phyloP scores from a whole-genome alignment of 2,113 vertebrate species.

The Coturnix japonica region DNA sequence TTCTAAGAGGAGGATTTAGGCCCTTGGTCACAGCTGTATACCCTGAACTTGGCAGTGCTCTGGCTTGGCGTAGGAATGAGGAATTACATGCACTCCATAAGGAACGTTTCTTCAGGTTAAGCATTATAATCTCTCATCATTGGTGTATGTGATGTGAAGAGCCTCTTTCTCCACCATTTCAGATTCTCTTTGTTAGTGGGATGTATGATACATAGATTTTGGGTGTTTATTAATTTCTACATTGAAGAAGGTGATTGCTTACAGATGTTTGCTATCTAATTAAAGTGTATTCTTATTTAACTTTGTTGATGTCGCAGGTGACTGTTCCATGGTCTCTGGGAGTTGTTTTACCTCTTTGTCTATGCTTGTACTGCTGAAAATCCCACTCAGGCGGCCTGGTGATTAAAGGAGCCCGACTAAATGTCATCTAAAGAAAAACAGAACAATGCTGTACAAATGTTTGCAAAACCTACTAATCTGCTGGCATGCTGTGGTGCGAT shows the following conservation, averaged over 20 bases:
- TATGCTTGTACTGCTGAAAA: not conserved
- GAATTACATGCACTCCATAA: not conserved
- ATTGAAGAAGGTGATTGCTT: not conserved
- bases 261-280: not conserved
- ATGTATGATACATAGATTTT: rapidly evolving
- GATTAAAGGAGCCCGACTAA: not conserved
- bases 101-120: not conserved
- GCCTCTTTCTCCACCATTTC: not conserved
- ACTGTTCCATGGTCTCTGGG: not conserved
- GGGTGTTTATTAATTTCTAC: not conserved
- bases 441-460: not conserved
- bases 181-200: not conserved
- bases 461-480: not conserved
- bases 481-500: rapidly evolving
- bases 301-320: not conserved
- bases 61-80: rapidly evolving
- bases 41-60: rapidly evolving
- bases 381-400: not conserved
- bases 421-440: not conserved
- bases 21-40: not conserved
- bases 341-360: not conserved
- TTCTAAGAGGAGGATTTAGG: not conserved
- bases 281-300: not conserved
- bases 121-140: not conserved
- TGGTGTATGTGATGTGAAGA: not conserved